Evolutionary conservation across 2,113 vertebrate species (phyloP), one percentile per base, ranked within the genome.

Genomic region (Spermophilus dauricus): DNA sequence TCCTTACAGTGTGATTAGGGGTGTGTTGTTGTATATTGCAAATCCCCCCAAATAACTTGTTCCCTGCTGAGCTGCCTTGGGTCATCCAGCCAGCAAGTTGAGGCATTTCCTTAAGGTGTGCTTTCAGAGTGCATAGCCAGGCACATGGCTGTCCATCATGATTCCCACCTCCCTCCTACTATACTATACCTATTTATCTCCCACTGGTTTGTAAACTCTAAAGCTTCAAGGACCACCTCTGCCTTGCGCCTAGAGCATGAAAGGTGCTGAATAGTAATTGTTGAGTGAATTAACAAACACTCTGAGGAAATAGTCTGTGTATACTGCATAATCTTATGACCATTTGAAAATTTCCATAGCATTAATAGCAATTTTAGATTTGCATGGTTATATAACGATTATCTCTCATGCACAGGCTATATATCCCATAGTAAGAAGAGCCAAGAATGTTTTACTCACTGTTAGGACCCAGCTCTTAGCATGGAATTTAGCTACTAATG

Each of bases 91-190:
- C 56, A 72, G 67, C 34, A 30, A 39, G 14, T 48, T 26, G 30
- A 63, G 28, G 12, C 32, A 2, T 30, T 51, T 28, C 6, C 58
- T 14, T 51, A 13, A 73, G 39, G 24, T 65, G 17, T 12, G 24
- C 61, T 51, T 20, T 86, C 13, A 56, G 6, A 17, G 22, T 17
- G 22, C 26, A 63, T 17, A 51, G 6, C 34, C 13, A 69, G 67
- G 30, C 26, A 39, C 12, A 6, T 4, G 58, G 34, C 32, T 42
- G 2, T n/a, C 14, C 10, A 0, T 32, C n/a, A 18, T 10, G 37
- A 65, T 34, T 45, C 8, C 17, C 3, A 0, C 13, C 17, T 61
- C 32, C 9, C 0, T n/a, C 61, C 16, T 42, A 20, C 14, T 58
- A 56, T 12, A 18, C 7, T 17, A 3, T 48, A 20, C 28, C 70